phyloP scores from a whole-genome alignment of 2,797 vertebrate genomes.

The Pipistrellus kuhlii region DNA sequence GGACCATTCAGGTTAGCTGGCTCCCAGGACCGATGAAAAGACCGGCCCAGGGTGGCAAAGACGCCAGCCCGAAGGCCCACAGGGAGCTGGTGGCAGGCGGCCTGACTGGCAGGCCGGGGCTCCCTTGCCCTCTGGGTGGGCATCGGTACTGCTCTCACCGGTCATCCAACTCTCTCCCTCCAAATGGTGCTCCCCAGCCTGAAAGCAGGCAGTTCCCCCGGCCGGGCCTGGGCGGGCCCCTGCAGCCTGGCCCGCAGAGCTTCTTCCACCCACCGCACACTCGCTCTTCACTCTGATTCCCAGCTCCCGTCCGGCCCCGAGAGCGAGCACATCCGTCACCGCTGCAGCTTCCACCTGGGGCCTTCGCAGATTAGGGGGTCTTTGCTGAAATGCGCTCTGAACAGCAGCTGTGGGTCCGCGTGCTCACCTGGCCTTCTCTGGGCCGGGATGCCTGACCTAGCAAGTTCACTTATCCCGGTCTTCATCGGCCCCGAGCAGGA shows the following conservation, averaged over 20 bases:
- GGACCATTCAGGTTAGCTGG: background rate
- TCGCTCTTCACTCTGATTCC: conserved; percentile 54
- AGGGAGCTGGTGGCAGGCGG: no score
- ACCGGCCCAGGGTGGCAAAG: background rate
- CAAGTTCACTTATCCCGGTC: conserved; percentile 17
- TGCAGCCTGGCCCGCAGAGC: background rate
- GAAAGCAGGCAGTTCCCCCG: background rate
- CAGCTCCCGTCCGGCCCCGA: background rate
- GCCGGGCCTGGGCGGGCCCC: background rate
- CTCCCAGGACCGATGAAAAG: background rate
- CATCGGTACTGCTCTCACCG: background rate
- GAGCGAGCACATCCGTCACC: conserved; percentile 27
- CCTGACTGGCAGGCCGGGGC: background rate
- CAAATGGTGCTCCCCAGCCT: background rate
- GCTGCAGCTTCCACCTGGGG: background rate
- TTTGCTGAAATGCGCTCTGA: conserved; percentile 19
- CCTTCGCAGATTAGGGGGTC: background rate
- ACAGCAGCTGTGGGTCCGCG: background rate
- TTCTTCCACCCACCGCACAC: rapidly evolving
- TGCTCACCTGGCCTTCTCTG: background rate
- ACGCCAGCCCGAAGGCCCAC: background rate
- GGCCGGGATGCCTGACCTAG: conserved; percentile 17
- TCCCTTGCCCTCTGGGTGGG: background rate
- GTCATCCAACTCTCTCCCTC: background rate
- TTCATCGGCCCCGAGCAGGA: background rate